Base-by-base conservation (phyloP, 2,888 invertebrate species). In the Chrysolina haemoptera region DNA sequence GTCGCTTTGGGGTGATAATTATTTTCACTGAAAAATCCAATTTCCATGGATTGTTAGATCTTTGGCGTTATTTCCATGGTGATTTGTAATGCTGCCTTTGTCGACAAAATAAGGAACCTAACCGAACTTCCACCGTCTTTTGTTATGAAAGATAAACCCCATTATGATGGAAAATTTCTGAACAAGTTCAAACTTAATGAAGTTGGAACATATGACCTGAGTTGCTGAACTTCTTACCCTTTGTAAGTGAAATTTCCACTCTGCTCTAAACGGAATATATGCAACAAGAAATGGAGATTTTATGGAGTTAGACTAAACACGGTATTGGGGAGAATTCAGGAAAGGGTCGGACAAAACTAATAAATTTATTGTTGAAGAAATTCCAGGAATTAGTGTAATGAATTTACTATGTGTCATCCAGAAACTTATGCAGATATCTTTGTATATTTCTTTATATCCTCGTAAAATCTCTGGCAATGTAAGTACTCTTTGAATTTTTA, bases 141-240 rank as follows among this genome's bases (percentile, higher is more conserved):
- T 83, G 84, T 85, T 84, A 82, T 79, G 77, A 78, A 74, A 82
- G 80, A 83, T 84, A 84, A n/a, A 84, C 84, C 81, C 82, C 82
- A 82, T 82, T 83, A 84, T 82, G 79, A 82, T 81, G 82, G 77
- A 79, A 79, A 84, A 85, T 82, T 81, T 82, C 77, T 76, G 76
- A 78, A 78, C 81, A 82, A 83, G 79, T 83, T 83, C 76, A 77
- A 77, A 78, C 76, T 79, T 83, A 83, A 84, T 83, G 81, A 83
- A 84, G 82, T 82, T 81, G 71, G 74, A 80, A 73, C 74, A 71
- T 76, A 78, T 73, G 77, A 71, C 67, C 53, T 63, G 50, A 69
- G 48, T 69, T 69, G 50, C 55, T 53, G 68, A 73, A 68, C 55
- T 73, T 73, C 68, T 43, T 73, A 59, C 53, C 43, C 68, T 40